Percentiles rank a stretch among this genome's conserved stretches.
phyloP scores from a whole-genome alignment of 1,140 invertebrate genomes.

The Lethrus apterus region DNA sequence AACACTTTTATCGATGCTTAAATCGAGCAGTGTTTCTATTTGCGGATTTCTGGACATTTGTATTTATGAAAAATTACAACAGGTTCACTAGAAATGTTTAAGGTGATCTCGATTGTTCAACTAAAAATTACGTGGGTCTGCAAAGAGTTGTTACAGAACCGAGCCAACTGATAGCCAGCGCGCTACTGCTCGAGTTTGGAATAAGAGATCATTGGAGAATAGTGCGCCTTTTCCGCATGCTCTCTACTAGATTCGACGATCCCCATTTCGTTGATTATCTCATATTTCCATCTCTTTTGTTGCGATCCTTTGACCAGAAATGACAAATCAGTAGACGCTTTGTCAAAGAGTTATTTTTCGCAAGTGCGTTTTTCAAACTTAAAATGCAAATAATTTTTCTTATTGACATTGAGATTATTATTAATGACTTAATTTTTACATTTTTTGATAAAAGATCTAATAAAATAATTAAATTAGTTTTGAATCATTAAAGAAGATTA shows the following conservation, averaged over 20 bases:
- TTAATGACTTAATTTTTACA: not conserved
- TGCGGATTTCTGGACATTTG: conserved; percentile 1
- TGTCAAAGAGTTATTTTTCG: not conserved
- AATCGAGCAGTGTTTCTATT: not conserved
- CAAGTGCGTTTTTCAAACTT: not conserved
- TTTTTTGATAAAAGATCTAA: not conserved
- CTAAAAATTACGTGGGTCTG: no score
- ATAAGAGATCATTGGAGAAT: conserved; percentile 4
- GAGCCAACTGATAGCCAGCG: conserved; percentile 1
- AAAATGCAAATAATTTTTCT: not conserved
- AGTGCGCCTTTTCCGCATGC: conserved; percentile 15
- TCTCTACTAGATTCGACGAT: conserved; percentile 12
- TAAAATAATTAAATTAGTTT: not conserved
- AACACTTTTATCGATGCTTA: conserved; percentile 2
- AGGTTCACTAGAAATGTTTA: no score
- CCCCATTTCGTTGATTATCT: conserved; percentile 11
- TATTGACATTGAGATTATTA: conserved; percentile 3
- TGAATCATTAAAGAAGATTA: not conserved
- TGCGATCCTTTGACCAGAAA: conserved; percentile 4
- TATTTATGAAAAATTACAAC: no score
- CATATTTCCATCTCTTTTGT: conserved; percentile 15
- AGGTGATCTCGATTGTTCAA: no score
- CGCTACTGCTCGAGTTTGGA: conserved; percentile 1
- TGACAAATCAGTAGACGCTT: conserved; percentile 7
- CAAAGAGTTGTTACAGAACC: no score